These are phyloP conservation scores for Strix uralensis DNA, from an alignment of 2,113 vertebrate genomes.

Conservation along the genomic window DNA sequence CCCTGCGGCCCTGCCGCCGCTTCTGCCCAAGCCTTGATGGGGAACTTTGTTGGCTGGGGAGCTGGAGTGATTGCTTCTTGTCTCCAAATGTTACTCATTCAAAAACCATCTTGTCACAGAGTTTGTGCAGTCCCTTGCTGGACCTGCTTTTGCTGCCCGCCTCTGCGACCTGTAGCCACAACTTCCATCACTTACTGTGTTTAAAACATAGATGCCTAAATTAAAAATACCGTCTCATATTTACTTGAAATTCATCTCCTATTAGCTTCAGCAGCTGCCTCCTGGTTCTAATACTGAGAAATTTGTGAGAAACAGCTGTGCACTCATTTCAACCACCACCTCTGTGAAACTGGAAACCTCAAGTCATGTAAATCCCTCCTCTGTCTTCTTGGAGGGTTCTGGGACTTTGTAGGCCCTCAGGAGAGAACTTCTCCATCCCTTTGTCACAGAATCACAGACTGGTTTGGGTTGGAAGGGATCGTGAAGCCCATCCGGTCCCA, in stretches of 20 bases:
- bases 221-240: not conserved
- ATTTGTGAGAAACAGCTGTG: not conserved
- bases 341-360: not conserved
- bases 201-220: not conserved
- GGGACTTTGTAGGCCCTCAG: not conserved
- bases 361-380: not conserved
- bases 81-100: fast-evolving
- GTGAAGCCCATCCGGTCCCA: not conserved
- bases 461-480: not conserved
- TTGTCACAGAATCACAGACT: not conserved
- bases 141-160: not conserved
- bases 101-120: not conserved
- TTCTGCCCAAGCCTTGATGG: not conserved
- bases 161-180: fast-evolving
- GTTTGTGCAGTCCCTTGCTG: not conserved
- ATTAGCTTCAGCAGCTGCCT: not conserved
- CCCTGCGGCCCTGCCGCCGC: not conserved
- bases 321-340: not conserved
- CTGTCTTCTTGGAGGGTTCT: not conserved
- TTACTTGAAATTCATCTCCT: not conserved
- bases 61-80: not conserved
- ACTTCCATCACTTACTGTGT: fast-evolving
- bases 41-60: fast-evolving
- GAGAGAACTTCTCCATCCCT: not conserved
- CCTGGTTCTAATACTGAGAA: not conserved